Evolutionary conservation across 1,140 invertebrate genomes (phyloP), one percentile per base, ranked within the genome.

Genomic region (Homalodisca vitripennis): DNA sequence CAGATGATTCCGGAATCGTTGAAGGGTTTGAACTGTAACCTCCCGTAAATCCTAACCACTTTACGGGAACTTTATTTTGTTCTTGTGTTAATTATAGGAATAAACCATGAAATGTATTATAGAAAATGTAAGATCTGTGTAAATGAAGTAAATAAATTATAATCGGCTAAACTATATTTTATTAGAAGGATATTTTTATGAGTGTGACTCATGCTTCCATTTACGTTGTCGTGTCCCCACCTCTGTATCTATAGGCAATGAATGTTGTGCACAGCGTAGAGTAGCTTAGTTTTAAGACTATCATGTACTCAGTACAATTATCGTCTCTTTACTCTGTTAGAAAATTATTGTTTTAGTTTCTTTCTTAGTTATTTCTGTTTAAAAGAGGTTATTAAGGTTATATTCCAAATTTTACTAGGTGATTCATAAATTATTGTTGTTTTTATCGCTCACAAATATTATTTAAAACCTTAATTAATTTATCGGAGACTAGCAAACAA

Each of bases 101-200:
- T 41, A 41, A 51, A 12, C n/a, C n/a, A n/a, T 51, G n/a, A 51
- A 51, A 3, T 51, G 55, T 60, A 60, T 30, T 10, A 60, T 60
- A 60, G 12, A 13, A 60, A 27, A 27, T 60, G 55, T 60, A 60
- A 60, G 34, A 41, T 41, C 55, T 22, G 20, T 60, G 27, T 60
- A 60, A 53, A 53, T 41, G 6, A 17, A 27, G 55, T 60, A 60
- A 60, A 60, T 60, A 60, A 60, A 27, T 22, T 60, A 22, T 60
- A 60, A 30, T 60, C 55, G 55, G 55, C 55, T 60, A 60, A 27
- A 60, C 55, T 60, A 60, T 60, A 60, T 60, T 60, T 60, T 60
- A 60, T 26, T 60, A 60, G 55, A 60, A 22, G 17, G 22, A 30
- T 60, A 60, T 60, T 60, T 60, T 60, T 60, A 26, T 60, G 55